Conservation (phyloP, 2,113 vertebrate species). For the Passerina amoena region DNA sequence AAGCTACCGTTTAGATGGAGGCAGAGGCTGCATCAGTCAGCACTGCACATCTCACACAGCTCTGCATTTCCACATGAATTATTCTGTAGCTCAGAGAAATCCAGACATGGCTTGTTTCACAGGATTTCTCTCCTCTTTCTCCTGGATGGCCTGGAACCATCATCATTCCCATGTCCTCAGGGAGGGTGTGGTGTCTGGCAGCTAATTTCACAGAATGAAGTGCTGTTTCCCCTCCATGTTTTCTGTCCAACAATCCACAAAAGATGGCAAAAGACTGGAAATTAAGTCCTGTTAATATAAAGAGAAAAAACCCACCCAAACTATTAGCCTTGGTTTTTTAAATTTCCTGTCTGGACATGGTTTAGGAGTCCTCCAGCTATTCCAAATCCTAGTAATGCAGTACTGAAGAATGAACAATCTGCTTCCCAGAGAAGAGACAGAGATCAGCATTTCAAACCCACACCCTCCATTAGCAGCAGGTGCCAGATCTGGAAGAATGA, state of each 20-base stretch:
- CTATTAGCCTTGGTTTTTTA: not conserved
- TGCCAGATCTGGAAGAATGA: not conserved
- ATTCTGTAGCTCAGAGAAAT: not conserved
- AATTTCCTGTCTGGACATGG: not conserved
- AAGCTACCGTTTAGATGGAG: not conserved
- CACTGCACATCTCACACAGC: not conserved
- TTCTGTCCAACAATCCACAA: not conserved
- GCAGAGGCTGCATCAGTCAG: not conserved
- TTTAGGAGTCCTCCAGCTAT: not conserved
- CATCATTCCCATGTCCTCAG: not conserved
- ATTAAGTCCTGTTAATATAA: not conserved
- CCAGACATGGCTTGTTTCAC: not conserved
- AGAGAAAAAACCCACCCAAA: not conserved
- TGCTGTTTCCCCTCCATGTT: not conserved
- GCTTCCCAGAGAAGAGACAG: not conserved
- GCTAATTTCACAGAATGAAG: not conserved
- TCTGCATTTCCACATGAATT: not conserved
- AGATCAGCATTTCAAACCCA: not conserved
- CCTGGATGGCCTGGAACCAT: not conserved
- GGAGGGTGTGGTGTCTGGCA: not conserved
- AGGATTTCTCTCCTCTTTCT: not conserved
- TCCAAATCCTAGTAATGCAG: not conserved
- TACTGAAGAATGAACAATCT: not conserved
- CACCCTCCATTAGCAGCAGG: not conserved
- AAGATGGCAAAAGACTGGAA: not conserved